phyloP scores from a whole-genome alignment of 2,113 vertebrate species.

The Melanerpes aurifrons region DNA sequence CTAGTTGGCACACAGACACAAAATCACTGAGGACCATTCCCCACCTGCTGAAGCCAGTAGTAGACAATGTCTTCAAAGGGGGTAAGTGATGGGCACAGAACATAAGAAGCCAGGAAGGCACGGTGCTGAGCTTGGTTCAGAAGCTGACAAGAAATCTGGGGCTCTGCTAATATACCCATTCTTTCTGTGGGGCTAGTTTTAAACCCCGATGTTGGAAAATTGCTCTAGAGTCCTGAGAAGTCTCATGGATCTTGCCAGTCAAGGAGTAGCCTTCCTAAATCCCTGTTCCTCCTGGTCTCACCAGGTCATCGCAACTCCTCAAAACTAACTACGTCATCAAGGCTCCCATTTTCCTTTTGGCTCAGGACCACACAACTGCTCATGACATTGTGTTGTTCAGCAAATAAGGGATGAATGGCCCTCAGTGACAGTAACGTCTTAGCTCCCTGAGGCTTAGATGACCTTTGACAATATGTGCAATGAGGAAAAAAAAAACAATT shows the following conservation, averaged over 20 bases:
- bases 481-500: neutral
- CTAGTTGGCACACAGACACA: neutral
- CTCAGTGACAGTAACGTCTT: neutral
- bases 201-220: neutral
- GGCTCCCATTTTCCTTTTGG: neutral
- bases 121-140: neutral
- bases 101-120: rapidly evolving
- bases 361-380: neutral
- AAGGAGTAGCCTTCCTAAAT: neutral
- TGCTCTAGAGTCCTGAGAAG: neutral
- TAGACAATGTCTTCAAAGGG: no score
- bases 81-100: neutral
- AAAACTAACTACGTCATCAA: rapidly evolving
- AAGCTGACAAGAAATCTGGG: neutral
- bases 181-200: neutral
- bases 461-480: neutral
- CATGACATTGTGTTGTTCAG: neutral
- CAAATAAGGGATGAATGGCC: neutral
- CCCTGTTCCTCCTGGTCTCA: neutral
- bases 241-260: neutral
- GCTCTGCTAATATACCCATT: rapidly evolving
- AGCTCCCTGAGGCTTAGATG: neutral
- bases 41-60: neutral
- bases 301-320: rapidly evolving
- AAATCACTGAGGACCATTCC: rapidly evolving